Base-by-base conservation (phyloP, 1,140 invertebrate genomes). In the Lordiphosa collinella region DNA sequence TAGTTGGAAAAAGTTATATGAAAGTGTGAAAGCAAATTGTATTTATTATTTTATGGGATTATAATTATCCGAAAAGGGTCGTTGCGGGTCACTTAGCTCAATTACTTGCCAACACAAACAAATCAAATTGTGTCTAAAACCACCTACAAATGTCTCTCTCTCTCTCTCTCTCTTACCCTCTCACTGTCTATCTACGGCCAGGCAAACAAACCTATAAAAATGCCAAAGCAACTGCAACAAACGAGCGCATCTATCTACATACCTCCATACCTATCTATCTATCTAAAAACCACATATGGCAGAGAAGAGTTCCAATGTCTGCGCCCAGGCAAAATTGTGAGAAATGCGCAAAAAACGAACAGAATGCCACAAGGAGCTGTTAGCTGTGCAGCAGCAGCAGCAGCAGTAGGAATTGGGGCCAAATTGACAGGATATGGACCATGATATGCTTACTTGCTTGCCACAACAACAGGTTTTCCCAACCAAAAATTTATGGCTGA, bases 11-110 rank as follows among this genome's bases (percentile, higher is more conserved):
- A 79, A 79, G 58, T 73, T 73, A 53, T 73, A 55, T 61, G 73
- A 64, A 64, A 64, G 75, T 74, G 74, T 80, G 75, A 79, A 80
- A 79, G 54, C 68, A 74, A 80, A 80, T 79, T 74, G 74, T 79
- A 58, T 80, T 74, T 79, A 80, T 79, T 79, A 79, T 79, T 79
- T 79, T 80, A 79, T 79, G 73, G 74, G 64, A 79, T 79, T 79
- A 79, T 80, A 79, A 79, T 79, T 80, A 79, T 51, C 53, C 40
- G 52, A 47, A 58, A 47, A 44, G 48, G 37, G 22, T 29, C 56
- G 49, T 52, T 51, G 50, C 37, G 13, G 38, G 40, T 32, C 41
- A 49, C 29, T 35, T 62, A 52, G 62, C 51, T 61, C n/a, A 53
- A 62, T 62, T 62, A 50, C n/a, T 12, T n/a, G 53, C 12, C 58